phyloP scores from a whole-genome alignment of 1,140 invertebrate genomes.

The Drosophila tristis region DNA sequence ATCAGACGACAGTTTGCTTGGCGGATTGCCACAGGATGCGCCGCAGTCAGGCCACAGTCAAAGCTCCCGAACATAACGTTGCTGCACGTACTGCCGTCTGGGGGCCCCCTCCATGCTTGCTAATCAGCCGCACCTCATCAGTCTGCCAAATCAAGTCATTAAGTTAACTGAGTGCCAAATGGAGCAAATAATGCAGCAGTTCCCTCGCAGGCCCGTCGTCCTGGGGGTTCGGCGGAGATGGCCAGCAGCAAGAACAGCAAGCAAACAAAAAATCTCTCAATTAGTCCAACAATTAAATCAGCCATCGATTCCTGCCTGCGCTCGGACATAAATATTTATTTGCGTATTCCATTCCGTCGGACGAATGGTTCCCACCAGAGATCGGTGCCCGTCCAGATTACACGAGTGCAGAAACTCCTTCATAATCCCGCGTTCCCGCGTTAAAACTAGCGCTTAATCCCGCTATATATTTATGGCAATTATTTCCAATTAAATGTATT shows the following conservation, averaged over 20 bases:
- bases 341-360: constrained; percentile 17
- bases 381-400: too few relatives aligned
- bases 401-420: too few relatives aligned
- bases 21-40: constrained; percentile 24
- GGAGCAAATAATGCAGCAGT: constrained; percentile 74
- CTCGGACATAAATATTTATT: constrained; percentile 49
- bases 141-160: constrained; percentile 78
- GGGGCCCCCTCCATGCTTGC: constrained; percentile 43
- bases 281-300: constrained; percentile 84
- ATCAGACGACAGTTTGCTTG: constrained; percentile 32
- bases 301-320: constrained; percentile 66
- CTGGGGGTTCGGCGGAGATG: constrained; percentile 61
- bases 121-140: constrained; percentile 77
- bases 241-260: constrained; percentile 13
- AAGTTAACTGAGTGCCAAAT: constrained; percentile 77
- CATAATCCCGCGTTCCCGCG: too few relatives aligned
- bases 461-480: too few relatives aligned
- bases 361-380: neutral
- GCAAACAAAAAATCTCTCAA: constrained; percentile 83
- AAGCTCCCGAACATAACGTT: constrained; percentile 38
- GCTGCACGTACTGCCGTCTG: constrained; percentile 62
- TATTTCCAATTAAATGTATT: neutral
- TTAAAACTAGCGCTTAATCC: too few relatives aligned
- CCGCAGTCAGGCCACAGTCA: constrained; percentile 22
- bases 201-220: constrained; percentile 47